Evolutionary conservation across 1,140 invertebrate genomes (phyloP).

Genomic region (Meloidogyne hapla): DNA sequence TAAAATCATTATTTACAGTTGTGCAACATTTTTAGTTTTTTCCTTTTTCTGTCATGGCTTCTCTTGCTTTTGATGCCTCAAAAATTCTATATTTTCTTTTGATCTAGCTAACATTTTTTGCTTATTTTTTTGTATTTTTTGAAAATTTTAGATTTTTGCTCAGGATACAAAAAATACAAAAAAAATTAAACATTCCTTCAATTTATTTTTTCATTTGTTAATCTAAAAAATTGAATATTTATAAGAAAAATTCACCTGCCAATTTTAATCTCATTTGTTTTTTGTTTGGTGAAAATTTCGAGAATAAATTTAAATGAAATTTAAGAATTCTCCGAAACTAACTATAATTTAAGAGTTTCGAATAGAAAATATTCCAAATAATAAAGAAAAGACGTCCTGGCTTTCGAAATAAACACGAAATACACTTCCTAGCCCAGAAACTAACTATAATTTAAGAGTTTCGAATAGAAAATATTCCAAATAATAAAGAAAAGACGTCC

Average conservation of each 20-base stretch:
- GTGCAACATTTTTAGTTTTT: not conserved
- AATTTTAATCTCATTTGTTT: not conserved
- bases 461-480: too few relatives aligned
- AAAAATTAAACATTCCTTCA: not conserved
- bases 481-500: too few relatives aligned
- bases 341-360: too few relatives aligned
- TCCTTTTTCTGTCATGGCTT: not conserved
- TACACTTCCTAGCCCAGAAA: too few relatives aligned
- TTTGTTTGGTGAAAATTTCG: not conserved
- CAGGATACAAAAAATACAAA: not conserved
- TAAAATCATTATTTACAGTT: too few relatives aligned
- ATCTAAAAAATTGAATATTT: too few relatives aligned
- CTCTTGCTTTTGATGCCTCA: not conserved
- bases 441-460: too few relatives aligned
- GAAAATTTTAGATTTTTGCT: not conserved
- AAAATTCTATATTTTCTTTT: not conserved
- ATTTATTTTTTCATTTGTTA: not conserved
- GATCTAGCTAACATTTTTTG: not conserved
- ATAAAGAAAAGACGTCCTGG: too few relatives aligned
- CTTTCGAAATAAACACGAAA: too few relatives aligned
- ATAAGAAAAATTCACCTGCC: not conserved
- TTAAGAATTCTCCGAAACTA: too few relatives aligned
- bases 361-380: too few relatives aligned
- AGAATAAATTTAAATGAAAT: not conserved
- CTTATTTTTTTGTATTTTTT: not conserved